A percentile compares a stretch with the other conserved stretches of the same genome.
Conservation (phyloP, 1,140 invertebrate genomes). For the Aricia agestis region DNA sequence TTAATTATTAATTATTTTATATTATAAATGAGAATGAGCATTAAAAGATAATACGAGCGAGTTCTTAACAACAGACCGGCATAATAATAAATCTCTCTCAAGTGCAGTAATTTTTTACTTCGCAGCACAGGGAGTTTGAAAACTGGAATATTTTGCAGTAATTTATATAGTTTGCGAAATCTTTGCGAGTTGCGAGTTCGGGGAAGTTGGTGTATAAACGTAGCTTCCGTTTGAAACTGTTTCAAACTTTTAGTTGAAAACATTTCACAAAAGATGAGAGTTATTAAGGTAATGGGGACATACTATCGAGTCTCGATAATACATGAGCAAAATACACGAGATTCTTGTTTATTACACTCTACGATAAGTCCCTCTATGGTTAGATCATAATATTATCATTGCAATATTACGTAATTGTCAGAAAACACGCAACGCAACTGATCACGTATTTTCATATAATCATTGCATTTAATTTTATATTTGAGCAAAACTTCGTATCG, state of each 20-base stretch:
- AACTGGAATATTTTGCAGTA: constrained; percentile 9
- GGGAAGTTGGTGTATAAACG: background rate
- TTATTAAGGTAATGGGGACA: background rate
- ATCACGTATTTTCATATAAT: too few species aligned
- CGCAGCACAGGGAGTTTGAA: background rate
- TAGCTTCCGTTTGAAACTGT: constrained; percentile 11
- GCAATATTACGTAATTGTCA: too few species aligned
- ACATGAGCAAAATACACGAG: background rate
- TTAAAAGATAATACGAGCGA: background rate
- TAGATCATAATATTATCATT: too few species aligned
- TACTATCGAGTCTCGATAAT: background rate
- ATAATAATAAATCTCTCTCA: background rate
- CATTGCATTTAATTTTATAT: background rate
- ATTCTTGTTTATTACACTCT: too few species aligned
- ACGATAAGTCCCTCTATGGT: too few species aligned
- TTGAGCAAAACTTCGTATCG: background rate
- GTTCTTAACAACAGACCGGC: constrained; percentile 2
- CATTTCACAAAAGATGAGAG: background rate
- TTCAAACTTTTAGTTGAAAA: constrained; percentile 1
- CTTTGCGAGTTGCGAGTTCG: background rate
- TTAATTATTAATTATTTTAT: too few species aligned
- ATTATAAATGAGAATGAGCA: too few species aligned
- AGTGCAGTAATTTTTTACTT: constrained; percentile 1
- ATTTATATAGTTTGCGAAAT: constrained; percentile 13
- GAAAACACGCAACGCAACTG: too few species aligned